Percentiles rank a stretch among this genome's conserved stretches.
Conservation (phyloP, 2,113 vertebrate species). For the Stegostoma tigrinum region DNA sequence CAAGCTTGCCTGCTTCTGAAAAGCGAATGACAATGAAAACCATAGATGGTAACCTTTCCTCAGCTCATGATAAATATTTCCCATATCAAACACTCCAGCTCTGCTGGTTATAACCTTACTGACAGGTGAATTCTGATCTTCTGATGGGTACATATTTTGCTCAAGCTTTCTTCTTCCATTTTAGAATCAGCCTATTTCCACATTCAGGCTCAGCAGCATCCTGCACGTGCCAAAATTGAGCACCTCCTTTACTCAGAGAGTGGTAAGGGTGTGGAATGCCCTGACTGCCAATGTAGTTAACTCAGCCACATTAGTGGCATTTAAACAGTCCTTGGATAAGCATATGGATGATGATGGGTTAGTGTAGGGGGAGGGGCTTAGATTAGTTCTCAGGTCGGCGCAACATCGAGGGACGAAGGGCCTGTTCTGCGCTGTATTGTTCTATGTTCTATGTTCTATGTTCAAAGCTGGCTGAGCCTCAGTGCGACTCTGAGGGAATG, state of each 20-base stretch:
- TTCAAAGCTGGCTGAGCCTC: background rate
- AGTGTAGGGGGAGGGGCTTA: too few relatives aligned
- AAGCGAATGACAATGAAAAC: background rate
- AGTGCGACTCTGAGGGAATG: background rate
- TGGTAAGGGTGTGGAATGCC: too few relatives aligned
- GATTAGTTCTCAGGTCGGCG: too few relatives aligned
- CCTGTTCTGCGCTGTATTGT: too few relatives aligned
- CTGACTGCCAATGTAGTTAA: too few relatives aligned
- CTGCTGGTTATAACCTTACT: background rate
- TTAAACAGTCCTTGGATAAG: too few relatives aligned
- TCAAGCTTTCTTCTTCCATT: background rate
- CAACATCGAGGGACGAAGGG: too few relatives aligned
- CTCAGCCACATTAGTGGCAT: too few relatives aligned
- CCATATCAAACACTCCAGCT: background rate
- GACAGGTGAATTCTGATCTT: background rate
- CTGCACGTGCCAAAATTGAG: background rate
- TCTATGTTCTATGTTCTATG: too few relatives aligned
- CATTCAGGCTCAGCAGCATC: background rate
- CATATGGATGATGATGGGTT: too few relatives aligned
- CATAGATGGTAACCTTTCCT: background rate
- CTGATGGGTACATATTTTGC: background rate
- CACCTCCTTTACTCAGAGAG: too few relatives aligned
- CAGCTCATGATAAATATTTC: background rate
- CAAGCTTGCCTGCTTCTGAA: background rate
- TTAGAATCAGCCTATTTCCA: background rate